Percentiles rank a stretch among this genome's conserved stretches.
These are phyloP conservation scores for Gadopsis bispinosus DNA, from an alignment of 2,797 vertebrate genomes.

Conservation along the genomic window DNA sequence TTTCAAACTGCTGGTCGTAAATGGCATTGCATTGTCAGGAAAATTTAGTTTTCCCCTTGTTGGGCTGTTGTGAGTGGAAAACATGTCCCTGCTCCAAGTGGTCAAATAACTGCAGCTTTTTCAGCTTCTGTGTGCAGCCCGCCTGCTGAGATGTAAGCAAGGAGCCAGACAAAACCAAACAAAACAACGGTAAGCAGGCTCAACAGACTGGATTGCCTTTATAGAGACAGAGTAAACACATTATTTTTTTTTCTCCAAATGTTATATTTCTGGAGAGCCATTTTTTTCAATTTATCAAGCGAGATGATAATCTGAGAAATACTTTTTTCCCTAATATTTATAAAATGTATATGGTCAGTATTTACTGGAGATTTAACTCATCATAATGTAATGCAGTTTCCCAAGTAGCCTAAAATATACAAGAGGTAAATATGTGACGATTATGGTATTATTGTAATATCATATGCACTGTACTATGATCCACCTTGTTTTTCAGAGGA, in stretches of 20 bases:
- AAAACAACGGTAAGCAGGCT: constrained; percentile 66
- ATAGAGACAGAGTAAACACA: neutral
- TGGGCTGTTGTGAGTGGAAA: constrained; percentile 67
- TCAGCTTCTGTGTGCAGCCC: constrained; percentile 77
- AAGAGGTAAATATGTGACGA: constrained; percentile 6
- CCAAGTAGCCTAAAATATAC: constrained; percentile 1
- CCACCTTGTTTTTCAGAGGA: constrained; percentile 15
- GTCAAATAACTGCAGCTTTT: constrained; percentile 69
- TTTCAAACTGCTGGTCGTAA: constrained; percentile 57
- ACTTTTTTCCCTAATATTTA: neutral
- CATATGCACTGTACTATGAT: neutral
- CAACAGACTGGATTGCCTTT: constrained; percentile 31
- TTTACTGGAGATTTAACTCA: constrained; percentile 1
- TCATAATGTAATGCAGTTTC: neutral
- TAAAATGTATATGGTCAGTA: neutral
- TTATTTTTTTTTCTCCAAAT: constrained; percentile 15
- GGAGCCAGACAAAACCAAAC: constrained; percentile 63
- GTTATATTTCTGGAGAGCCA: neutral
- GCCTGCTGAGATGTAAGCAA: constrained; percentile 72
- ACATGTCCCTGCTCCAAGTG: constrained; percentile 65
- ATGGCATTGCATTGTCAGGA: constrained; percentile 55
- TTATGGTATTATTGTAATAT: constrained; percentile 10
- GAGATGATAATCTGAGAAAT: neutral
- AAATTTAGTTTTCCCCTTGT: constrained; percentile 44
- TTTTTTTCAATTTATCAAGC: neutral